These are phyloP conservation scores for Hipparchia sbordonii DNA, from an alignment of 2,888 invertebrate genomes.

Conservation along the genomic window DNA sequence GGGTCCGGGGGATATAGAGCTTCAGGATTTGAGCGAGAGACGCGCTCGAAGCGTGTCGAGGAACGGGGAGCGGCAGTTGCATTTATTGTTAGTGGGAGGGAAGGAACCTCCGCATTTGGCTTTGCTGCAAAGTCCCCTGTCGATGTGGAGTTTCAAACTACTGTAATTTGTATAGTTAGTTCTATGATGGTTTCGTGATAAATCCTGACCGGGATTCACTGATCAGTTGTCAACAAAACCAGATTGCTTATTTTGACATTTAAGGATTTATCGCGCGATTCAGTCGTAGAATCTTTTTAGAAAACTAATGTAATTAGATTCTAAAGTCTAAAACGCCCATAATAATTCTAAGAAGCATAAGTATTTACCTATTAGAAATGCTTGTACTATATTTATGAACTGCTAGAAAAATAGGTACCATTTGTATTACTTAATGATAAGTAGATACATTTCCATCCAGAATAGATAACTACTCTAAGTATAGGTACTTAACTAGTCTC, in stretches of 20 bases:
- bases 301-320: background rate
- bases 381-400: background rate
- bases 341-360: background rate
- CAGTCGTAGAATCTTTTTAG: background rate
- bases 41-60: constrained; percentile 52
- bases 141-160: constrained; percentile 90
- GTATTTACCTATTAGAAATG: background rate
- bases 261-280: background rate
- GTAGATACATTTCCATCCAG: constrained; percentile 3
- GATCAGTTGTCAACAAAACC: background rate
- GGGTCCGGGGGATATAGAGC: constrained; percentile 72
- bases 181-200: background rate
- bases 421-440: background rate
- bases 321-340: background rate
- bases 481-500: background rate
- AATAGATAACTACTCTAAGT: background rate
- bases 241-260: background rate
- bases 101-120: constrained; percentile 90
- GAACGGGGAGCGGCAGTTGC: constrained; percentile 52
- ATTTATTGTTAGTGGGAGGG: constrained; percentile 86
- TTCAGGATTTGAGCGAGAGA: constrained; percentile 59
- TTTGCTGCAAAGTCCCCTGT: constrained; percentile 88
- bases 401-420: background rate
- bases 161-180: constrained; percentile 45
- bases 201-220: background rate